These are phyloP conservation scores for Actinia tenebrosa DNA, from an alignment of 64 coral and sea anemone genomes.

Conservation along the genomic window DNA sequence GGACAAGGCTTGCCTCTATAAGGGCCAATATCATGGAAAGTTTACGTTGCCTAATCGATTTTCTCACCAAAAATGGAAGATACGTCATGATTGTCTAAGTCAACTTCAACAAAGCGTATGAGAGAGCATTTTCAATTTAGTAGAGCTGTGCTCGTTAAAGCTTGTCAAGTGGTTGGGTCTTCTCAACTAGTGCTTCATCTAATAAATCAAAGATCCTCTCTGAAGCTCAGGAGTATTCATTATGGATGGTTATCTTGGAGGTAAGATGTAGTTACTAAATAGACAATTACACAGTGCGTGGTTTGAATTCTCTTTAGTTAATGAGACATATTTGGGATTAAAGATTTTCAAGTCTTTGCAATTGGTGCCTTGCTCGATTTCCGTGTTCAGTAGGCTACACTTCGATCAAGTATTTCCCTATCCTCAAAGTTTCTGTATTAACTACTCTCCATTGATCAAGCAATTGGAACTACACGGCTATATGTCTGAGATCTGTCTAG, in stretches of 20 bases:
- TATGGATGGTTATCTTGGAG: neutral
- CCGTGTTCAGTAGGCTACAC: neutral
- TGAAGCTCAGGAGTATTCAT: neutral
- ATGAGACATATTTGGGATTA: neutral
- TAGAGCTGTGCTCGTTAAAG: neutral
- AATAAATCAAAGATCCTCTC: neutral
- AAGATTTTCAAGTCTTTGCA: neutral
- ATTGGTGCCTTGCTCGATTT: neutral
- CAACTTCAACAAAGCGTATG: neutral
- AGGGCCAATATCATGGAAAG: neutral
- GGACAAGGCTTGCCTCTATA: neutral
- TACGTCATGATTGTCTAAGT: neutral
- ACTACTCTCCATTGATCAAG: too few species aligned
- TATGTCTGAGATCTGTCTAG: too few species aligned
- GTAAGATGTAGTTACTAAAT: neutral
- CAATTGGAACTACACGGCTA: too few species aligned
- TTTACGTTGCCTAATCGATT: conserved; percentile 16
- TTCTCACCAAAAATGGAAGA: conserved; percentile 11
- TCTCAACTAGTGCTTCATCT: neutral
- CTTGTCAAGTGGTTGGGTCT: neutral
- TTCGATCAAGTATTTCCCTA: neutral
- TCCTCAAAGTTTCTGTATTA: neutral
- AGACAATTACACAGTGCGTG: neutral
- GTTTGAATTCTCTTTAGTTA: neutral
- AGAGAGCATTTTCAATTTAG: neutral